Evolutionary conservation across 2,797 vertebrate genomes (phyloP).

Genomic region (Leptoclinus maculatus): DNA sequence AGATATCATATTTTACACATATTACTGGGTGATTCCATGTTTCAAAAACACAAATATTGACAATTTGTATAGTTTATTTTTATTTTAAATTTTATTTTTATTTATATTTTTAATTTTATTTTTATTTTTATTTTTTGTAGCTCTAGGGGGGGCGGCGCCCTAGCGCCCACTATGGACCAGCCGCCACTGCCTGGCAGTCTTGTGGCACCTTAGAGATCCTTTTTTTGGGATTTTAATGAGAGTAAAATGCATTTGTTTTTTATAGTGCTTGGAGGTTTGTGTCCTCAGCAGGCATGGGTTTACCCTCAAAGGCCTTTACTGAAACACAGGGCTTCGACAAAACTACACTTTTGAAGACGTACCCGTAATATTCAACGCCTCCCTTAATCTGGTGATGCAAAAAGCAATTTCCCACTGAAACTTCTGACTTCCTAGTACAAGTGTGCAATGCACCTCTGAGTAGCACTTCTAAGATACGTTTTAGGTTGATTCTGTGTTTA

Average conservation of each 20-base stretch:
- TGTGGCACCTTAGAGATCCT: slow-evolving; percentile 7
- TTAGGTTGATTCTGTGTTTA: neutral
- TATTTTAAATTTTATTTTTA: too few species aligned
- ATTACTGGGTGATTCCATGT: too few species aligned
- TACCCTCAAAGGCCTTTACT: neutral
- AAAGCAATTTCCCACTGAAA: neutral
- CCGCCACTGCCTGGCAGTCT: slow-evolving; percentile 16
- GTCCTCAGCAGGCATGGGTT: neutral
- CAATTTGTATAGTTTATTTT: too few species aligned
- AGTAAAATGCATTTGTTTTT: neutral
- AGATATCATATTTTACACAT: too few species aligned
- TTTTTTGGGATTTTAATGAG: slow-evolving; percentile 11
- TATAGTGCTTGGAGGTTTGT: neutral
- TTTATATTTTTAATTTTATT: too few species aligned
- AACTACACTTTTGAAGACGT: neutral
- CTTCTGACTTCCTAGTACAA: neutral
- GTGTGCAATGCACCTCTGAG: neutral
- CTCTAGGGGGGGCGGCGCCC: too few species aligned
- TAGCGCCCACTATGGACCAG: too few species aligned
- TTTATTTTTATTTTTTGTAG: too few species aligned
- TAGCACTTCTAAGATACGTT: neutral
- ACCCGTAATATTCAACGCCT: slow-evolving; percentile 9
- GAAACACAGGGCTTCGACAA: neutral
- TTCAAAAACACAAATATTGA: too few species aligned
- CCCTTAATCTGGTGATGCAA: neutral